Evolutionary conservation across 2,888 invertebrate species (phyloP).

Genomic region (Brachypalpus laphriformis): DNA sequence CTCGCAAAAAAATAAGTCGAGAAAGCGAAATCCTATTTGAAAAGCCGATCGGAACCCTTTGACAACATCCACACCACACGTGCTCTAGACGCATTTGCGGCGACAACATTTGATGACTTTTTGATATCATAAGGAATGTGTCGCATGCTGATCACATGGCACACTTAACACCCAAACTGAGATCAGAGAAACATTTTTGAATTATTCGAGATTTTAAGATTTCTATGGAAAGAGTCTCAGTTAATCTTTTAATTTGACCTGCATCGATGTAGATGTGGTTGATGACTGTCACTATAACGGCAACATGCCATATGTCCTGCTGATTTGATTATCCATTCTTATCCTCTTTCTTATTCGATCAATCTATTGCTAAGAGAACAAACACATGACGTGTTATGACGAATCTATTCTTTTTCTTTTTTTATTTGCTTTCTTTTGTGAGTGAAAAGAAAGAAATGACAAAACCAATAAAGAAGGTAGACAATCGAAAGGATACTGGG

Average conservation of each 20-base stretch:
- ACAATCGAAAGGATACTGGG: constrained; percentile 28
- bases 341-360: constrained; percentile 31
- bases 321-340: constrained; percentile 37
- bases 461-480: constrained; percentile 37
- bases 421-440: constrained; percentile 5
- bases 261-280: constrained; percentile 20
- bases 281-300: constrained; percentile 12
- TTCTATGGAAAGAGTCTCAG: constrained; percentile 25
- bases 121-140: constrained; percentile 3
- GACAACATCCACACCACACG: constrained; percentile 47
- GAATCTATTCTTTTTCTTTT: constrained; percentile 65
- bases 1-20: neutral
- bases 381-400: constrained; percentile 73
- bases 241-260: constrained; percentile 70
- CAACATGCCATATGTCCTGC: constrained; percentile 54
- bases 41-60: constrained; percentile 33
- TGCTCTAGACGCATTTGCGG: constrained; percentile 30
- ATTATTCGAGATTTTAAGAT: neutral
- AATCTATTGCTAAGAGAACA: constrained; percentile 19
- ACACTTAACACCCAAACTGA: neutral
- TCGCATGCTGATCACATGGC: constrained; percentile 20
- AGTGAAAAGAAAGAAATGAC: constrained; percentile 24
- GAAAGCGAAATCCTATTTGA: neutral
- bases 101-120: constrained; percentile 20
- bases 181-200: neutral